A percentile compares a stretch with the other conserved stretches of the same genome.
phyloP scores from a whole-genome alignment of 2,888 invertebrate genomes.

The Aspidapion aeneum region DNA sequence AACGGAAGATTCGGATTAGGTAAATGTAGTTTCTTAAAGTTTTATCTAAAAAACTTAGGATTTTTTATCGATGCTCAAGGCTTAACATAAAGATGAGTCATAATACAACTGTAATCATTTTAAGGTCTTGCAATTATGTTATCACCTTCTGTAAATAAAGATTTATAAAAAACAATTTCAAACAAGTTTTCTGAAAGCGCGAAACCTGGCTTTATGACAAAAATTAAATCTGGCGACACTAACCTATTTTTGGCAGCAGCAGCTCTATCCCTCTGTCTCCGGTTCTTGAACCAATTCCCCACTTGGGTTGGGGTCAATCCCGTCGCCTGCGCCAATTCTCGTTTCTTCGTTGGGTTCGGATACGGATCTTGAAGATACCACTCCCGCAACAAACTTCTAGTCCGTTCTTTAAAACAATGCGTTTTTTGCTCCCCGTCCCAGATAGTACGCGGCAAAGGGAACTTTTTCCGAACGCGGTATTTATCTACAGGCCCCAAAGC shows the following conservation, averaged over 20 bases:
- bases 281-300: constrained; percentile 91
- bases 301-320: constrained; percentile 92
- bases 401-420: constrained; percentile 95
- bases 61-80: too few species aligned
- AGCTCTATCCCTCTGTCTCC: constrained; percentile 82
- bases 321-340: constrained; percentile 86
- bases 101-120: too few species aligned
- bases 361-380: constrained; percentile 99
- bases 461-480: constrained; percentile 91
- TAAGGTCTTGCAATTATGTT: too few species aligned
- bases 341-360: constrained; percentile 90
- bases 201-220: not conserved
- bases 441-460: constrained; percentile 85
- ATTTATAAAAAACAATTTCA: too few species aligned
- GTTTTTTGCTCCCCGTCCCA: constrained; percentile 97
- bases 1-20: too few species aligned
- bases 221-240: constrained; percentile 40
- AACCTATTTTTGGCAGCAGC: constrained; percentile 97
- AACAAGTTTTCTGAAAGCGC: not conserved
- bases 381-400: constrained; percentile 89
- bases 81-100: too few species aligned
- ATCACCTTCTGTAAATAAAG: too few species aligned
- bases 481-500: constrained; percentile 94
- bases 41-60: too few species aligned
- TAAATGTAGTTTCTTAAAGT: too few species aligned